These are phyloP conservation scores for Stegophylla sp. DNA, from an alignment of 2,888 invertebrate species.

Conservation along the genomic window DNA sequence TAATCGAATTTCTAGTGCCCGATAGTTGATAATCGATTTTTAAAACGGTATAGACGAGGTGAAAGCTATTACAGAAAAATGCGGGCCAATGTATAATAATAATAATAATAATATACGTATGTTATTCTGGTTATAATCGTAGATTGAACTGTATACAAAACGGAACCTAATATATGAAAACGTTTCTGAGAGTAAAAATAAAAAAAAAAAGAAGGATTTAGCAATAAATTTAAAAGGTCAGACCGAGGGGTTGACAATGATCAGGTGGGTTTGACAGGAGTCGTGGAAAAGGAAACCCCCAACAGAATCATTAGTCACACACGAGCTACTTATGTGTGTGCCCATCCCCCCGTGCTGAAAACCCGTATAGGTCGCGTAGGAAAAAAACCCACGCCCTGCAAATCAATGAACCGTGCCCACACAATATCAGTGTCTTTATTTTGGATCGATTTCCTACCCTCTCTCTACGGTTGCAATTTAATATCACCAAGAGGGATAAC, in stretches of 20 bases:
- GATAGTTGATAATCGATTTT: slow-evolving; percentile 32
- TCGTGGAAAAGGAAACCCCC: not conserved
- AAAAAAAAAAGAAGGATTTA: not conserved
- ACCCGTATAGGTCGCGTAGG: not conserved
- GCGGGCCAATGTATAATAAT: not conserved
- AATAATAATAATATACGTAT: too few species aligned
- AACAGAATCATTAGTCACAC: slow-evolving; percentile 51
- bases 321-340: slow-evolving; percentile 4
- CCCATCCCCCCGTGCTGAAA: not conserved
- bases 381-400: slow-evolving; percentile 14
- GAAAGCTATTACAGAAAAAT: slow-evolving; percentile 22
- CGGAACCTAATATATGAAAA: not conserved
- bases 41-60: slow-evolving; percentile 32
- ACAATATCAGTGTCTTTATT: slow-evolving; percentile 30
- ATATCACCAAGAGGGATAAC: slow-evolving; percentile 12
- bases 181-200: not conserved
- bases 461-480: slow-evolving; percentile 23
- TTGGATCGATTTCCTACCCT: slow-evolving; percentile 30
- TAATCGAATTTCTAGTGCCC: slow-evolving; percentile 20
- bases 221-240: not conserved
- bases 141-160: not conserved
- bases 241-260: slow-evolving; percentile 19
- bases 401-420: slow-evolving; percentile 52
- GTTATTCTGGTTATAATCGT: not conserved
- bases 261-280: slow-evolving; percentile 39